Conservation (phyloP, 2,888 invertebrate species). For the Metalampra italica region DNA sequence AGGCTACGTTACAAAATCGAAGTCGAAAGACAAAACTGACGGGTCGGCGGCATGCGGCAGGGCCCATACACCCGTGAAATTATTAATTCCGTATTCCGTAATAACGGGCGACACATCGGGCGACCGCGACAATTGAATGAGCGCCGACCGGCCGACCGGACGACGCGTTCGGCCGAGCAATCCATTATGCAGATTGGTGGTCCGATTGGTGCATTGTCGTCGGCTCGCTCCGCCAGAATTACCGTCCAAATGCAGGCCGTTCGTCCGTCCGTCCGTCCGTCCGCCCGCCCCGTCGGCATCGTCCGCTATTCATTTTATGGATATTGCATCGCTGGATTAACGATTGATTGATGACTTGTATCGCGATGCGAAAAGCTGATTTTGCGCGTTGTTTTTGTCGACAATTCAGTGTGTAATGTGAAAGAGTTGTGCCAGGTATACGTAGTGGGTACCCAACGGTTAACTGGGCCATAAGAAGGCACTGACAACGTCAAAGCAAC, state of each 20-base stretch:
- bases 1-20: slow-evolving; percentile 13
- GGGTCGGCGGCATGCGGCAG: neutral
- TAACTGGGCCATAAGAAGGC: too few species aligned
- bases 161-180: slow-evolving; percentile 69
- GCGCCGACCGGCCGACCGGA: slow-evolving; percentile 67
- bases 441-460: too few species aligned
- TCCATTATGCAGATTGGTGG: slow-evolving; percentile 76
- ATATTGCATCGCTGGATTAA: slow-evolving; percentile 66
- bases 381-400: slow-evolving; percentile 20
- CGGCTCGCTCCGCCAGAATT: slow-evolving; percentile 55
- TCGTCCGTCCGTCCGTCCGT: too few species aligned
- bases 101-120: slow-evolving; percentile 69
- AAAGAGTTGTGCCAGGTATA: neutral
- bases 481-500: too few species aligned
- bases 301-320: slow-evolving; percentile 49
- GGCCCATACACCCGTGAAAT: slow-evolving; percentile 42
- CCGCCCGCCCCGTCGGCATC: slow-evolving; percentile 1
- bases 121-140: slow-evolving; percentile 75
- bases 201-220: slow-evolving; percentile 76
- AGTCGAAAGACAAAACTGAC: slow-evolving; percentile 32
- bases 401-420: neutral
- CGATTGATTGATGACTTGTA: slow-evolving; percentile 64
- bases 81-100: slow-evolving; percentile 69
- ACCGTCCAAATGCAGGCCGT: neutral
- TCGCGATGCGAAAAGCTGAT: slow-evolving; percentile 37